Conservation (phyloP, 92 coral and sea anemone genomes). For the Zoanthus solanderi region DNA sequence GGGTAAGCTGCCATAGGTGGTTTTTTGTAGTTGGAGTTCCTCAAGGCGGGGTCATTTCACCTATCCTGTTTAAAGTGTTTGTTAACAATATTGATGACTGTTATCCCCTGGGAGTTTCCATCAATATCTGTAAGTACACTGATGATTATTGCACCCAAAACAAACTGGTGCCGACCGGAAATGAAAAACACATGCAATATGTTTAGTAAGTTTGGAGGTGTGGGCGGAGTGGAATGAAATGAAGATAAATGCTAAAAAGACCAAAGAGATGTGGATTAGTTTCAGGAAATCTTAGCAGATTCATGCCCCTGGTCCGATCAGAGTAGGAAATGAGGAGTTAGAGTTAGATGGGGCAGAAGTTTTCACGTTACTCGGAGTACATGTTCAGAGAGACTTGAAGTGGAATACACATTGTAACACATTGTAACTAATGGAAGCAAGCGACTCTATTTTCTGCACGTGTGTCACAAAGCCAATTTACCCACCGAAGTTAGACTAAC, state of each 20-base stretch:
- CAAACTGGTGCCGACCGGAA: constrained; percentile 25
- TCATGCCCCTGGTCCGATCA: constrained; percentile 23
- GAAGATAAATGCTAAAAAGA: constrained; percentile 7
- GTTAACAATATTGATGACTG: too few relatives aligned
- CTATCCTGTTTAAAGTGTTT: too few relatives aligned
- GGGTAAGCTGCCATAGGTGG: too few relatives aligned
- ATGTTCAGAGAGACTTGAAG: too few relatives aligned
- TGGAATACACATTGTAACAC: too few relatives aligned
- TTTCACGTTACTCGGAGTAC: neutral
- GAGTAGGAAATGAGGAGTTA: constrained; percentile 27
- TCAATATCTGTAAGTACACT: constrained; percentile 8
- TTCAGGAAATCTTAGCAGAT: constrained; percentile 35
- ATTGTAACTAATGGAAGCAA: too few relatives aligned
- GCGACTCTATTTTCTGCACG: too few relatives aligned
- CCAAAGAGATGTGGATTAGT: constrained; percentile 39
- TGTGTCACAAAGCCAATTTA: too few relatives aligned
- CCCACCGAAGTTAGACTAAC: too few relatives aligned
- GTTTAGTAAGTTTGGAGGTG: constrained; percentile 27
- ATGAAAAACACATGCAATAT: constrained; percentile 47
- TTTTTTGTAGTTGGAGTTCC: too few relatives aligned
- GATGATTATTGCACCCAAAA: constrained; percentile 57
- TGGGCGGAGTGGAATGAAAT: constrained; percentile 31
- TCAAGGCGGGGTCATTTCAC: too few relatives aligned
- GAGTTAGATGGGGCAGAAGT: neutral
- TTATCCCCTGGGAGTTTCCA: too few relatives aligned